Conservation (phyloP, 1,140 invertebrate genomes). For the Centruroides sculpturatus region DNA sequence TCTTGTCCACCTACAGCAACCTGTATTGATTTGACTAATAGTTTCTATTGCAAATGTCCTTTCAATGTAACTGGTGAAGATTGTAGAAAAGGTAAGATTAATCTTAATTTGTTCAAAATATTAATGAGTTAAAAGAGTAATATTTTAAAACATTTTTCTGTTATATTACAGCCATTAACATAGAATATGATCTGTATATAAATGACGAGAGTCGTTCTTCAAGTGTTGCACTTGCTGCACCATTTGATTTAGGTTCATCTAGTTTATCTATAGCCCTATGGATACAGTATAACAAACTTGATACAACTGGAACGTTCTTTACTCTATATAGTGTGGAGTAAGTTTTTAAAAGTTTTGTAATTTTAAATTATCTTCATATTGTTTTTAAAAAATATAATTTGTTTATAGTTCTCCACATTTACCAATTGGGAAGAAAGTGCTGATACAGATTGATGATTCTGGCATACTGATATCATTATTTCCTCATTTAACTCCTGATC, state of each 20-base stretch:
- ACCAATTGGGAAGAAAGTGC: slow-evolving; percentile 54
- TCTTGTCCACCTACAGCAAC: slow-evolving; percentile 85
- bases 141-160: slow-evolving; percentile 2
- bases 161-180: slow-evolving; percentile 60
- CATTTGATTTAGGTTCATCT: slow-evolving; percentile 61
- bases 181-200: slow-evolving; percentile 90
- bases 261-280: slow-evolving; percentile 80
- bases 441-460: slow-evolving; percentile 77
- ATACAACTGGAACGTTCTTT: slow-evolving; percentile 83
- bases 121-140: no score
- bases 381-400: not conserved
- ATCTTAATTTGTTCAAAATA: not conserved
- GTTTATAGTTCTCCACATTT: slow-evolving; percentile 51
- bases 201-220: slow-evolving; percentile 67
- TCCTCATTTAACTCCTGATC: slow-evolving; percentile 62
- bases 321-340: slow-evolving; percentile 75
- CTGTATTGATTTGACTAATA: slow-evolving; percentile 81
- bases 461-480: slow-evolving; percentile 80
- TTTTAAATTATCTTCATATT: not conserved
- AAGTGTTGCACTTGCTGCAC: slow-evolving; percentile 74
- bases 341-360: slow-evolving; percentile 18
- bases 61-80: slow-evolving; percentile 92
- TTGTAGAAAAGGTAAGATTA: slow-evolving; percentile 69
- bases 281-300: slow-evolving; percentile 83
- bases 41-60: slow-evolving; percentile 89